Conservation (phyloP, 2,113 vertebrate species). For the Sebastes fasciatus region DNA sequence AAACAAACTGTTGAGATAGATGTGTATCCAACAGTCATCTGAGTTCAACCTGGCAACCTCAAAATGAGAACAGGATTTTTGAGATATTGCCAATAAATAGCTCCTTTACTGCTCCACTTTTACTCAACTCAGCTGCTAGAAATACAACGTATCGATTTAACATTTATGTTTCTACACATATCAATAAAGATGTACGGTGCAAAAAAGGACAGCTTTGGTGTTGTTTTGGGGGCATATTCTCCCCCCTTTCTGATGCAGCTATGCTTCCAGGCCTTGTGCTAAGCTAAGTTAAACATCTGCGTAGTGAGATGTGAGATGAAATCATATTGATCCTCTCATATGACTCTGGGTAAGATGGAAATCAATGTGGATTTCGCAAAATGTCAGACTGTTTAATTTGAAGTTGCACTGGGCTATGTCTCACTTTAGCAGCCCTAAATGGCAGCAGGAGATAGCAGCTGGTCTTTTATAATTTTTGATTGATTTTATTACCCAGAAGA, state of each 20-base stretch:
- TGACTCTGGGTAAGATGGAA: slow-evolving; percentile 31
- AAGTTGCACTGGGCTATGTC: slow-evolving; percentile 1
- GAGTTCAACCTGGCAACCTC: background rate
- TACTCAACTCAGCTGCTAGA: background rate
- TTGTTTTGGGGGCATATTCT: background rate
- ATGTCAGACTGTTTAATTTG: slow-evolving; percentile 55
- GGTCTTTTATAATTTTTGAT: slow-evolving; percentile 45
- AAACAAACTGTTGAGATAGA: background rate
- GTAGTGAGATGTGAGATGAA: slow-evolving; percentile 26
- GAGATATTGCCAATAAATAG: background rate
- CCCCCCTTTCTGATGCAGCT: background rate
- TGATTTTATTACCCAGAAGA: slow-evolving; percentile 35
- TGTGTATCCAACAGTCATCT: background rate
- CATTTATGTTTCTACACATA: background rate
- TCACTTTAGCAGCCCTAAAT: slow-evolving; percentile 27
- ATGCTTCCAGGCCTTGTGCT: background rate
- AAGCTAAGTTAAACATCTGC: slow-evolving; percentile 12
- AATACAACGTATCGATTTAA: background rate
- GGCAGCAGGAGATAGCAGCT: slow-evolving; percentile 51
- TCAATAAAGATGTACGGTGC: background rate
- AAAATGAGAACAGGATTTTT: background rate
- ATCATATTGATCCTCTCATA: slow-evolving; percentile 48
- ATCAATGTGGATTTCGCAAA: slow-evolving; percentile 53
- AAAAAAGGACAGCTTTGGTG: background rate
- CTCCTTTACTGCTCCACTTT: background rate